A percentile compares a stretch with the other conserved stretches of the same genome.
Evolutionary conservation across 2,888 invertebrate species (phyloP).

Genomic region (Pachliopta kotzebuea): DNA sequence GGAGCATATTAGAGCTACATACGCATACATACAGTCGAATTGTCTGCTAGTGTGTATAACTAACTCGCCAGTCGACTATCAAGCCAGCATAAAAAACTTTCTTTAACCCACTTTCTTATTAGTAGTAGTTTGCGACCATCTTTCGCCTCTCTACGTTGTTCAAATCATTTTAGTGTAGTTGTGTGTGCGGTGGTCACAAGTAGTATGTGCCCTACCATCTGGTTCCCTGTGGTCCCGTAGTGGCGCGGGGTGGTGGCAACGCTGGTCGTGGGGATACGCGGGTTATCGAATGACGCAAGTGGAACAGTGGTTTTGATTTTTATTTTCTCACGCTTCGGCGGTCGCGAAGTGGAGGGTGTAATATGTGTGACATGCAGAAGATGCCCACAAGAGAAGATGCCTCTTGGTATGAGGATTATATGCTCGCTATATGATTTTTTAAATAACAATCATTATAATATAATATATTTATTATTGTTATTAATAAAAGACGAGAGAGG

Average conservation of each 20-base stretch:
- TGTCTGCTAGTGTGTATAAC: slow-evolving; percentile 58
- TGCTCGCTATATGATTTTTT: neutral
- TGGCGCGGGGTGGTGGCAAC: slow-evolving; percentile 66
- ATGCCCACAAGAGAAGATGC: slow-evolving; percentile 69
- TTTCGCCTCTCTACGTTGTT: slow-evolving; percentile 66
- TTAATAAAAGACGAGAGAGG: too few relatives aligned
- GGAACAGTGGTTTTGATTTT: slow-evolving; percentile 58
- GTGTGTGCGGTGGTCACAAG: slow-evolving; percentile 64
- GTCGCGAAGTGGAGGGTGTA: slow-evolving; percentile 42
- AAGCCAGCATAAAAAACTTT: slow-evolving; percentile 74
- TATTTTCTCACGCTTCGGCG: slow-evolving; percentile 56
- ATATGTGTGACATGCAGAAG: slow-evolving; percentile 77
- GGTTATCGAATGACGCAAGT: slow-evolving; percentile 55
- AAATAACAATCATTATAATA: neutral
- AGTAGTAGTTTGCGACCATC: slow-evolving; percentile 57
- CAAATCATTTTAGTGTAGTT: slow-evolving; percentile 66
- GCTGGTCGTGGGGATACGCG: slow-evolving; percentile 65
- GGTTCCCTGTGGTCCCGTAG: slow-evolving; percentile 67
- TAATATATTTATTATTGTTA: neutral
- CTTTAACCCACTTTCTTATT: slow-evolving; percentile 79
- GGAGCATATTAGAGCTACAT: slow-evolving; percentile 61
- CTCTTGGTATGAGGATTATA: slow-evolving; percentile 59
- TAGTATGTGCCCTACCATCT: slow-evolving; percentile 75
- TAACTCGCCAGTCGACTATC: slow-evolving; percentile 62
- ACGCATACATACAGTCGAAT: slow-evolving; percentile 49